Percentiles rank a stretch among this genome's conserved stretches.
These are phyloP conservation scores for Lophius piscatorius DNA, from an alignment of 2,113 vertebrate species.

Conservation along the genomic window DNA sequence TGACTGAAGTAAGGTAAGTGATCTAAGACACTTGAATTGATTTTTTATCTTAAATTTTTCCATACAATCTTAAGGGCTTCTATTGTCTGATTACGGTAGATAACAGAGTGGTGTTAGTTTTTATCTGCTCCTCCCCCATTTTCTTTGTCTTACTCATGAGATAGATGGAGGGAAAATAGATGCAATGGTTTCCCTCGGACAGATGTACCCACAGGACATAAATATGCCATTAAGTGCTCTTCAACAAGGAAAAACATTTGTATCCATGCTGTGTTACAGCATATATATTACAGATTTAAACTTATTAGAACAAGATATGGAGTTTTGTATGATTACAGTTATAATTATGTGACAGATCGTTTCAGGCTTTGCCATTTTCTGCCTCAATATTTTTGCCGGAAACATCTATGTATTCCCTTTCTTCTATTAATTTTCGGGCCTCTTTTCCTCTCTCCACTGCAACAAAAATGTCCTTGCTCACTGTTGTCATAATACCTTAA, in stretches of 20 bases:
- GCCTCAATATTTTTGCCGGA: slow-evolving; percentile 4
- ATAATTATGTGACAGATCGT: slow-evolving; percentile 3
- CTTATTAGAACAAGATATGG: not conserved
- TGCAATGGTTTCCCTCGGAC: slow-evolving; percentile 18
- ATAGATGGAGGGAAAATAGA: slow-evolving; percentile 25
- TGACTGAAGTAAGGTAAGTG: too few species aligned
- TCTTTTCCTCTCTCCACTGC: not conserved
- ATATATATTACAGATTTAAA: not conserved
- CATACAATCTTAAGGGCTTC: too few species aligned
- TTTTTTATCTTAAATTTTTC: too few species aligned
- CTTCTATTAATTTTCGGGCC: not conserved
- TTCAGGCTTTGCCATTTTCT: not conserved
- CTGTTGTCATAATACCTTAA: slow-evolving; percentile 41
- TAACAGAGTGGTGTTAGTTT: not conserved
- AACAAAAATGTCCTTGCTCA: slow-evolving; percentile 30
- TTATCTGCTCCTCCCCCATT: not conserved
- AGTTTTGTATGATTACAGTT: too few species aligned
- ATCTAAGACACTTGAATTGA: too few species aligned
- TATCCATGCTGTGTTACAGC: slow-evolving; percentile 7
- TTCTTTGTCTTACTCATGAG: slow-evolving; percentile 1
- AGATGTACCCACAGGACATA: slow-evolving; percentile 43
- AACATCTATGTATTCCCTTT: not conserved
- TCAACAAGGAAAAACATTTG: not conserved
- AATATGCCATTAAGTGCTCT: slow-evolving; percentile 41
- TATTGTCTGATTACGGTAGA: not conserved